A percentile compares a stretch with the other conserved stretches of the same genome.
Evolutionary conservation across 2,797 vertebrate genomes (phyloP).

Genomic region (Ptychadena robeensis): DNA sequence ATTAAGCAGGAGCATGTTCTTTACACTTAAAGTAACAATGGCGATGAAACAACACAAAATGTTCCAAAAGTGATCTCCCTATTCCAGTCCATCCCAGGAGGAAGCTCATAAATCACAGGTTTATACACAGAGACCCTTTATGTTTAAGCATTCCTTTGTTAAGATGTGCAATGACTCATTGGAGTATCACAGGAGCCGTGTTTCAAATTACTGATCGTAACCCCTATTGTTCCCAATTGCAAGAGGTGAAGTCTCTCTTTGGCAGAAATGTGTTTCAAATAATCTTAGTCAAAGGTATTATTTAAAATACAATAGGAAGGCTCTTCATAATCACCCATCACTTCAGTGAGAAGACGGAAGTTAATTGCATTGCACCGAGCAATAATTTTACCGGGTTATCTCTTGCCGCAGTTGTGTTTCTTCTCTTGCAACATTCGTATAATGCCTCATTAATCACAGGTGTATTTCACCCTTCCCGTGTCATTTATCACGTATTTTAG

Average conservation of each 20-base stretch:
- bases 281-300: slow-evolving; percentile 66
- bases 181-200: slow-evolving; percentile 64
- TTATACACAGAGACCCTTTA: background rate
- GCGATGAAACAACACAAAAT: background rate
- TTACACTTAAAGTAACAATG: background rate
- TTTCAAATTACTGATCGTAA: slow-evolving; percentile 67
- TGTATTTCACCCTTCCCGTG: slow-evolving; percentile 80
- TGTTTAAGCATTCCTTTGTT: slow-evolving; percentile 58
- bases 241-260: slow-evolving; percentile 65
- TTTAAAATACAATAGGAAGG: slow-evolving; percentile 67
- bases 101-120: slow-evolving; percentile 63
- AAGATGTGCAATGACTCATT: slow-evolving; percentile 61
- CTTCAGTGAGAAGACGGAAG: slow-evolving; percentile 70
- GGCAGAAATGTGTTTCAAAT: slow-evolving; percentile 66
- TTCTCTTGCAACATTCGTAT: slow-evolving; percentile 74
- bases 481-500: slow-evolving; percentile 81
- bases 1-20: background rate
- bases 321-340: slow-evolving; percentile 66
- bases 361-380: slow-evolving; percentile 87
- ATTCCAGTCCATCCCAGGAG: slow-evolving; percentile 63
- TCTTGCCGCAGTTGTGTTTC: slow-evolving; percentile 81
- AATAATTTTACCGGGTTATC: slow-evolving; percentile 87
- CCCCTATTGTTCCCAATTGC: slow-evolving; percentile 63
- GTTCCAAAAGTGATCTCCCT: slow-evolving; percentile 50
- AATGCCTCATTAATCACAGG: slow-evolving; percentile 90